Percentiles rank a stretch among this genome's conserved stretches.
phyloP scores from a whole-genome alignment of 1,140 invertebrate species.

The Bombus balteatus region DNA sequence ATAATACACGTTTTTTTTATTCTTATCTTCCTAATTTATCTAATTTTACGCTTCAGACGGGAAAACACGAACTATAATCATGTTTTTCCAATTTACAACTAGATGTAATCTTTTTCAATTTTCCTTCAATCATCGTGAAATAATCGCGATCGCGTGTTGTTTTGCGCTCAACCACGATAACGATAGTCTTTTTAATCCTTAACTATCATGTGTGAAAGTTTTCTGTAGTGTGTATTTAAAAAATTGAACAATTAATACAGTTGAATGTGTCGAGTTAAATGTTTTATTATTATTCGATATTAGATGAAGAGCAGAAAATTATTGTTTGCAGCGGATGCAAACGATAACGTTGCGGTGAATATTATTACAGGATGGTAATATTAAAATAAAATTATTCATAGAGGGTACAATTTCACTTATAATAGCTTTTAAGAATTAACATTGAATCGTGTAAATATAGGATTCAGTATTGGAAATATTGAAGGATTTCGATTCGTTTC shows the following conservation, averaged over 20 bases:
- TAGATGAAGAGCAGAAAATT: neutral
- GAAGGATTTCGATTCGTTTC: slow-evolving; percentile 2
- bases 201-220: neutral
- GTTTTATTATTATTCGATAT: neutral
- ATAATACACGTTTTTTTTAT: neutral
- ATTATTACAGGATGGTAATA: neutral
- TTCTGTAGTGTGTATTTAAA: neutral
- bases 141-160: neutral
- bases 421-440: neutral
- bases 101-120: neutral
- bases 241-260: neutral
- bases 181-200: too few relatives aligned
- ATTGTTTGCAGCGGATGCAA: neutral
- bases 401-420: neutral
- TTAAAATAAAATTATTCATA: neutral
- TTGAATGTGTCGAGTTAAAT: neutral
- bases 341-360: neutral
- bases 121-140: neutral
- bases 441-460: neutral
- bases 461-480: neutral
- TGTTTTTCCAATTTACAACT: neutral
- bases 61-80: neutral
- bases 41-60: neutral
- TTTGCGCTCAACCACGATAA: neutral
- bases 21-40: neutral